Evolutionary conservation across 1,140 invertebrate species (phyloP).

Genomic region (Psilanteris sp.): DNA sequence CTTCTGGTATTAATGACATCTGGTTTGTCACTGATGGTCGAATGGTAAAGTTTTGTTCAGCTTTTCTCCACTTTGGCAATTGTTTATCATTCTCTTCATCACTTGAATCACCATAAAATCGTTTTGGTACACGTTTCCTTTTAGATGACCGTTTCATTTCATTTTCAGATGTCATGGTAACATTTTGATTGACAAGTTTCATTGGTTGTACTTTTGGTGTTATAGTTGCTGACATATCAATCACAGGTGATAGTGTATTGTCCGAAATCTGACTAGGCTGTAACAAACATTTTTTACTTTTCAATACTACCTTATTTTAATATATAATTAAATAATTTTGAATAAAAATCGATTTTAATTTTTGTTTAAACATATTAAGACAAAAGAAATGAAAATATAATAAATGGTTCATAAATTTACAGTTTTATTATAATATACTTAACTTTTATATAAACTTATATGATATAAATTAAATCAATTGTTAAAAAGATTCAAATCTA

Average conservation of each 20-base stretch:
- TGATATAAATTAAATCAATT: too few species aligned
- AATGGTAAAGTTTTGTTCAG: slow-evolving; percentile 78
- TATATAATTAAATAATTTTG: too few species aligned
- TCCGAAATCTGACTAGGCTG: slow-evolving; percentile 11
- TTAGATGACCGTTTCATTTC: slow-evolving; percentile 87
- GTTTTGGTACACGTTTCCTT: slow-evolving; percentile 87
- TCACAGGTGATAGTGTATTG: slow-evolving; percentile 7
- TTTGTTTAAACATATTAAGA: too few species aligned
- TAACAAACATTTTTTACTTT: background rate
- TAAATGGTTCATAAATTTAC: too few species aligned
- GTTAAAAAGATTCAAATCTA: too few species aligned
- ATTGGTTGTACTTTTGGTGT: slow-evolving; percentile 66
- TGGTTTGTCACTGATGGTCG: slow-evolving; percentile 23
- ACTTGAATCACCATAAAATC: slow-evolving; percentile 91
- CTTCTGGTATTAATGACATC: too few species aligned
- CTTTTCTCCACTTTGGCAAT: slow-evolving; percentile 84
- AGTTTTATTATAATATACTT: too few species aligned
- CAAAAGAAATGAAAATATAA: too few species aligned
- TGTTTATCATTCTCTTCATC: slow-evolving; percentile 87
- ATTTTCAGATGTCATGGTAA: slow-evolving; percentile 72
- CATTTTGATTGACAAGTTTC: slow-evolving; percentile 55
- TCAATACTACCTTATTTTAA: too few species aligned
- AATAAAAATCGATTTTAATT: too few species aligned
- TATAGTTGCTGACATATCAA: slow-evolving; percentile 22
- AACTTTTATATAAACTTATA: too few species aligned